phyloP scores from a whole-genome alignment of 2,113 vertebrate species.

The Micromys minutus region DNA sequence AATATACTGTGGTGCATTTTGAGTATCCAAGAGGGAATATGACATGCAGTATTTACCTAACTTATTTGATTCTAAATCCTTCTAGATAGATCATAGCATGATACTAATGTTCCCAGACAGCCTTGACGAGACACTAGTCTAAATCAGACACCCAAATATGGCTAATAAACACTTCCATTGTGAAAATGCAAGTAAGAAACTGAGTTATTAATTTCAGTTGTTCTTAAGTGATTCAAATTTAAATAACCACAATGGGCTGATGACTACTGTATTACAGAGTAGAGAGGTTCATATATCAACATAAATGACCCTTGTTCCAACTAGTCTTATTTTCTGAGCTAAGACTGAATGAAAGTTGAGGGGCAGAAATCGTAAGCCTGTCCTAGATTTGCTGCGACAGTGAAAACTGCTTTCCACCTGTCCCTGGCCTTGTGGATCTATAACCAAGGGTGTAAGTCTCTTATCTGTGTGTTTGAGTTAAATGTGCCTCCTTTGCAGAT shows the following conservation, averaged over 20 bases:
- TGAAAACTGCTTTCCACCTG: fast-evolving
- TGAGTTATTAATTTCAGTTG: not conserved
- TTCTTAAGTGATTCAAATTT: not conserved
- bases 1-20: not conserved
- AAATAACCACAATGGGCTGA: not conserved
- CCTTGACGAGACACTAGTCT: not conserved
- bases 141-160: not conserved
- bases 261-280: not conserved
- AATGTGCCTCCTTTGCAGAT: not conserved
- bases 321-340: not conserved
- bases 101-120: not conserved
- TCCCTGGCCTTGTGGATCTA: not conserved
- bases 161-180: not conserved
- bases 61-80: not conserved
- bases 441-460: not conserved
- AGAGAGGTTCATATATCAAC: not conserved
- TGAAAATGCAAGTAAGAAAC: not conserved
- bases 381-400: not conserved
- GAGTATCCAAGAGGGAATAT: not conserved
- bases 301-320: not conserved
- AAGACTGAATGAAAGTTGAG: not conserved
- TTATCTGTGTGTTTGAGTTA: not conserved
- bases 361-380: not conserved
- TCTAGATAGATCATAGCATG: not conserved
- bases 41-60: not conserved